Percentiles rank a stretch among this genome's conserved stretches.
Conservation (phyloP, 2,113 vertebrate genomes). For the Shinisaurus crocodilurus region DNA sequence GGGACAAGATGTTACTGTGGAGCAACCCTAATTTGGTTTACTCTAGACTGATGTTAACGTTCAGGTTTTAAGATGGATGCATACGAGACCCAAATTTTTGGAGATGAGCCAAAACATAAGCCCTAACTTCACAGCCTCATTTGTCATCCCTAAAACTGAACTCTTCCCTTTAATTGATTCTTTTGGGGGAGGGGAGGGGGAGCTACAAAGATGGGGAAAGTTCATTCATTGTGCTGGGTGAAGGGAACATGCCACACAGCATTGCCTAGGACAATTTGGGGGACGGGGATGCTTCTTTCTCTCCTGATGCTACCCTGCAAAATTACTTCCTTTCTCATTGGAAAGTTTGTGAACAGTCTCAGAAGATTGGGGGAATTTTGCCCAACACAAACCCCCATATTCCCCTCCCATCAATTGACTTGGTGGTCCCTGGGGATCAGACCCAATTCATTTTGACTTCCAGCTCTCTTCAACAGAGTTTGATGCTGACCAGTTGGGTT, state of each 20-base stretch:
- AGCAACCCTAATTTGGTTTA: slow-evolving; percentile 1
- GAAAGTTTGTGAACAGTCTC: no score
- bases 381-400: no score
- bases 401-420: no score
- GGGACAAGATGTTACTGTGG: background rate
- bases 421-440: background rate
- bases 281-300: no score
- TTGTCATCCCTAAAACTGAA: background rate
- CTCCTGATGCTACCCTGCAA: background rate
- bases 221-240: background rate
- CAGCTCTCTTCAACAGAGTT: background rate
- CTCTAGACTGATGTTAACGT: background rate
- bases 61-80: background rate
- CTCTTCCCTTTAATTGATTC: background rate
- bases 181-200: background rate
- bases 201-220: background rate
- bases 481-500: background rate
- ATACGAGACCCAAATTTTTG: background rate
- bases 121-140: no score
- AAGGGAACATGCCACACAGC: background rate
- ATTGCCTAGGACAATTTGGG: background rate
- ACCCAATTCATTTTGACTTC: slow-evolving; percentile 9
- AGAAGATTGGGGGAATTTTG: no score
- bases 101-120: background rate
- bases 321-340: background rate